Percentiles rank a stretch among this genome's conserved stretches.
Evolutionary conservation across 1,140 invertebrate genomes (phyloP).

Genomic region (Wasmannia auropunctata): DNA sequence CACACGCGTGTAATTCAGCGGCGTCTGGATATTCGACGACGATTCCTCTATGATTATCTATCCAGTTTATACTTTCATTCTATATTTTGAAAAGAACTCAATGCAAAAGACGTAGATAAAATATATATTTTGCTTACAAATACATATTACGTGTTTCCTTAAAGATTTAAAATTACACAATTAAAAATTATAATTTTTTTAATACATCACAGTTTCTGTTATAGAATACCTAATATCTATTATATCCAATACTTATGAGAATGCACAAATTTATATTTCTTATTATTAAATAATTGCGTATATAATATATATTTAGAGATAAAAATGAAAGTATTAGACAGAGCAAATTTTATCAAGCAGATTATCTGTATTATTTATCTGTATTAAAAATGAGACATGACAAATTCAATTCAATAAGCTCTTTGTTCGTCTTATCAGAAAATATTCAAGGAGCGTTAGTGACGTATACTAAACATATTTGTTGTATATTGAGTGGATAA

Average conservation of each 20-base stretch:
- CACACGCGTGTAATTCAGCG: constrained; percentile 49
- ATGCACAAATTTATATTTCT: not conserved
- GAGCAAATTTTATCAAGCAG: not conserved
- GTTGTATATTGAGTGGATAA: not conserved
- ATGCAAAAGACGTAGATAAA: not conserved
- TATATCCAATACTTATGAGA: not conserved
- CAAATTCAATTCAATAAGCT: not conserved
- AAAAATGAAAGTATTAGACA: not conserved
- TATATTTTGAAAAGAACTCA: not conserved
- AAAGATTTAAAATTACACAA: not conserved
- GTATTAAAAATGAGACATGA: not conserved
- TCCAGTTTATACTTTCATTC: constrained; percentile 1
- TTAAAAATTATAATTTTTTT: not conserved
- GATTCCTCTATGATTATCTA: constrained; percentile 60
- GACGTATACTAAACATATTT: too few relatives aligned
- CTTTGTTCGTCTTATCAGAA: not conserved
- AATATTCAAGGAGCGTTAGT: not conserved
- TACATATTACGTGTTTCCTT: not conserved
- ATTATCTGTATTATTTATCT: too few relatives aligned
- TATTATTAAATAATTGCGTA: not conserved
- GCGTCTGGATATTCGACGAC: constrained; percentile 40
- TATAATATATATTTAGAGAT: not conserved
- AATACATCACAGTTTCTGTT: not conserved
- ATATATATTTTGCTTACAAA: not conserved
- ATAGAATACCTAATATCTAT: not conserved